Conservation (phyloP, 1,140 invertebrate genomes). For the Lepidurus couesii region DNA sequence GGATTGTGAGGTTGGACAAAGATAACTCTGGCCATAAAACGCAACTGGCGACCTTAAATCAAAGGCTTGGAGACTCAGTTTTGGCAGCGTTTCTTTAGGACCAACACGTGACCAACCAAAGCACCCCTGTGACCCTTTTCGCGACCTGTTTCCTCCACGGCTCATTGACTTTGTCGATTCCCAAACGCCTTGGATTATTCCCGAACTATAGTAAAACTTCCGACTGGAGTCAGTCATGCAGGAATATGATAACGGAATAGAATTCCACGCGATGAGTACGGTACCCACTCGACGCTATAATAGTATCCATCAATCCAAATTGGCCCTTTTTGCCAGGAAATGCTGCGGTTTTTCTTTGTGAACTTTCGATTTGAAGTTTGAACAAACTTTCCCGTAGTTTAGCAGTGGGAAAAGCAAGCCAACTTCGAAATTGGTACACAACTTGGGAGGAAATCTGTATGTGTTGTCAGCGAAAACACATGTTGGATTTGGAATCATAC, state of each 20-base stretch:
- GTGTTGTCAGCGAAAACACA: no score
- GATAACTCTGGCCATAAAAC: slow-evolving; percentile 15
- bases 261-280: not conserved
- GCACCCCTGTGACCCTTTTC: not conserved
- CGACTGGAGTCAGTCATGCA: not conserved
- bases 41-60: slow-evolving; percentile 2
- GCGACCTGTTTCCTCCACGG: not conserved
- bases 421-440: no score
- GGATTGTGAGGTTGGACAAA: not conserved
- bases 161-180: slow-evolving; percentile 19
- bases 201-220: not conserved
- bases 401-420: no score
- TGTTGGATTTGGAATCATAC: no score
- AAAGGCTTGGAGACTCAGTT: not conserved
- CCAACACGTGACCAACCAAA: slow-evolving; percentile 17
- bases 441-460: no score
- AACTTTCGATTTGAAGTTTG: not conserved
- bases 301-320: not conserved
- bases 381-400: not conserved
- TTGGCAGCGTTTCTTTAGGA: slow-evolving; percentile 11
- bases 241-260: not conserved
- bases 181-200: slow-evolving; percentile 6
- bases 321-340: not conserved
- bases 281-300: not conserved
- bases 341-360: not conserved